Evolutionary conservation across 2,888 invertebrate genomes (phyloP), one percentile per base, ranked within the genome.

Genomic region (Drosophila rubida): DNA sequence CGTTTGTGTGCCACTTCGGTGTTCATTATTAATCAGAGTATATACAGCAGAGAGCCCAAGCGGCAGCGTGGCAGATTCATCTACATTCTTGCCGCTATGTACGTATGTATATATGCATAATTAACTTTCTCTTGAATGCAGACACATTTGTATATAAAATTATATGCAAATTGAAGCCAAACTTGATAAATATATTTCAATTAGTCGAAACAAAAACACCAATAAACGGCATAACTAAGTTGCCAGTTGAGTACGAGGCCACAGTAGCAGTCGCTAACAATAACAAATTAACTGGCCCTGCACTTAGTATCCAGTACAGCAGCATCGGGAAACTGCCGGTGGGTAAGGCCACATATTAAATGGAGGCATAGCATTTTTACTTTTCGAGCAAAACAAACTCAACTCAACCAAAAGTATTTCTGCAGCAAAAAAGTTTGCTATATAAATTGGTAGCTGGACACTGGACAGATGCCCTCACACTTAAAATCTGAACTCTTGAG

Each of bases 121-220:
- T 60, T 73, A 64, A 46, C 50, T 57, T 51, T 39, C 32, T 22
- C 46, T 16, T 46, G 53, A 65, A 67, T 46, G 55, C 58, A 62
- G 53, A 62, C 44, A 62, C 51, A 77, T 57, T 67, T 46, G 54
- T 37, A 55, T 58, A 46, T 54, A 39, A 63, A 72, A 51, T 66
- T 54, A 50, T 63, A 81, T 78, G 72, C 78, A 75, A 87, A 87
- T 84, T 80, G 67, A 80, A 78, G 55, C 62, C 61, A 78, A 82
- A 82, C 55, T 80, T 87, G 57, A 57, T 66, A 80, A 80, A 83
- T 81, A 86, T 78, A 78, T 81, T 87, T 87, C 78, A 81, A 81
- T 81, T 81, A 81, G 72, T 22, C 19, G 22, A 16, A 53, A 32
- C 44, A 49, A 23, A 14, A 39, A 25, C 16, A 37, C 37, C 14